Evolutionary conservation across 2,888 invertebrate genomes (phyloP).

Genomic region (Uropetala carovei): DNA sequence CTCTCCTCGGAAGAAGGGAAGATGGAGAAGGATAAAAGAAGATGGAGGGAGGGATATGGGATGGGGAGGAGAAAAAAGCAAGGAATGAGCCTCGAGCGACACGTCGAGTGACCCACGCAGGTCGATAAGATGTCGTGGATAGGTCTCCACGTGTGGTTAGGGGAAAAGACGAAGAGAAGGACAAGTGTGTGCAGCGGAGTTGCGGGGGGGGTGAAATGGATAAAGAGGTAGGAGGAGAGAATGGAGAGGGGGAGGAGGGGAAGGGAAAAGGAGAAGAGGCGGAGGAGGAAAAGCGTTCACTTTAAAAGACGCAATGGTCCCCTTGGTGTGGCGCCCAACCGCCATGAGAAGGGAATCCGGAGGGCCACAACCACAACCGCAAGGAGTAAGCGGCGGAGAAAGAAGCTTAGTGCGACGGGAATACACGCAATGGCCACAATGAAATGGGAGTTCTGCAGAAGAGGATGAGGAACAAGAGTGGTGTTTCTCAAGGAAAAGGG

Average conservation of each 20-base stretch:
- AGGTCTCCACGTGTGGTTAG: constrained; percentile 76
- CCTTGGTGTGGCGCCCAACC: neutral
- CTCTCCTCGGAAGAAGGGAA: too few species aligned
- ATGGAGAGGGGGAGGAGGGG: neutral
- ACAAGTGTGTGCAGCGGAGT: constrained; percentile 76
- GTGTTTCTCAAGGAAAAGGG: too few species aligned
- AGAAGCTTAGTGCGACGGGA: too few species aligned
- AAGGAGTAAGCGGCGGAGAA: too few species aligned
- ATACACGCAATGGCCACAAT: too few species aligned
- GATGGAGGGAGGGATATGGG: neutral
- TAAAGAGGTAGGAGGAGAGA: neutral
- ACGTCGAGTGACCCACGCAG: constrained; percentile 69
- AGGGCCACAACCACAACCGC: too few species aligned
- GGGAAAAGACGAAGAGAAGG: constrained; percentile 75
- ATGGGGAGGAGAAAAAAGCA: constrained; percentile 77
- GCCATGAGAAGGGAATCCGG: too few species aligned
- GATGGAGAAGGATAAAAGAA: neutral
- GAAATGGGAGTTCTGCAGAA: too few species aligned
- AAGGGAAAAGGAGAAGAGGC: neutral
- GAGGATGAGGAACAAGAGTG: too few species aligned
- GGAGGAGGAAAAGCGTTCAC: neutral
- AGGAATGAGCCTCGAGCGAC: constrained; percentile 71
- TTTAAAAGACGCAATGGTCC: neutral
- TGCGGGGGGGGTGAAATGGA: constrained; percentile 67
- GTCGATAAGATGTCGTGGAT: constrained; percentile 78